Percentiles rank a stretch among this genome's conserved stretches.
Evolutionary conservation across 2,113 vertebrate species (phyloP).

Genomic region (Mus spicilegus): DNA sequence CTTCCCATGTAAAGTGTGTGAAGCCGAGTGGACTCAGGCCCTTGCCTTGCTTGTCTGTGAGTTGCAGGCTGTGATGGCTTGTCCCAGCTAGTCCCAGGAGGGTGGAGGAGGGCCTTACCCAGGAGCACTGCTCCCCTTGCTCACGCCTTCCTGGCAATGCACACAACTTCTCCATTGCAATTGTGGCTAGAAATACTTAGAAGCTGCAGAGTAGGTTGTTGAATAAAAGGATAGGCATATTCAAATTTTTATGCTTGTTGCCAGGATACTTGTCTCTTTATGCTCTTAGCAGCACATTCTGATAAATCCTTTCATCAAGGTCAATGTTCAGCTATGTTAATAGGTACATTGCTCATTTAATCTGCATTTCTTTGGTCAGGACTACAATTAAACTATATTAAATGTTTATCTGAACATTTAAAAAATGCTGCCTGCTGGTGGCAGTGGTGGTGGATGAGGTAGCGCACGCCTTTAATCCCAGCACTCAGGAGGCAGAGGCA

Average conservation of each 20-base stretch:
- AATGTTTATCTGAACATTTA: background rate
- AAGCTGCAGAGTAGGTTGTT: conserved; percentile 41
- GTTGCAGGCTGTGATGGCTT: background rate
- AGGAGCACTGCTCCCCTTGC: background rate
- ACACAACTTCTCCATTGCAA: background rate
- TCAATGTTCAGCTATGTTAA: background rate
- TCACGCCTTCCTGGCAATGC: conserved; percentile 25
- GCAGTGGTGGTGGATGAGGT: background rate
- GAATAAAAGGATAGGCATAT: conserved; percentile 19
- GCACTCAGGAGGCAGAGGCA: background rate
- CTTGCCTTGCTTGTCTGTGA: conserved; percentile 49
- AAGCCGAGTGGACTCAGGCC: conserved; percentile 23
- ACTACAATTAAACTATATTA: conserved; percentile 16
- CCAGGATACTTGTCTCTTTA: conserved; percentile 33
- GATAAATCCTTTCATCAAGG: conserved; percentile 20
- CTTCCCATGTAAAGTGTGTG: conserved; percentile 14
- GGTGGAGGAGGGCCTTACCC: background rate
- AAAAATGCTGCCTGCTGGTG: background rate
- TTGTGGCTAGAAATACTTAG: background rate
- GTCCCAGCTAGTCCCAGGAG: background rate
- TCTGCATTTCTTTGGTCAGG: conserved; percentile 38
- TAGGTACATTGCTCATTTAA: conserved; percentile 57
- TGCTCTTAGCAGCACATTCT: conserved; percentile 16
- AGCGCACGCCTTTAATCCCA: background rate
- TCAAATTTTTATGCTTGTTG: conserved; percentile 19